phyloP scores from a whole-genome alignment of 2,888 invertebrate genomes.

The Agonopterix subpropinquella region DNA sequence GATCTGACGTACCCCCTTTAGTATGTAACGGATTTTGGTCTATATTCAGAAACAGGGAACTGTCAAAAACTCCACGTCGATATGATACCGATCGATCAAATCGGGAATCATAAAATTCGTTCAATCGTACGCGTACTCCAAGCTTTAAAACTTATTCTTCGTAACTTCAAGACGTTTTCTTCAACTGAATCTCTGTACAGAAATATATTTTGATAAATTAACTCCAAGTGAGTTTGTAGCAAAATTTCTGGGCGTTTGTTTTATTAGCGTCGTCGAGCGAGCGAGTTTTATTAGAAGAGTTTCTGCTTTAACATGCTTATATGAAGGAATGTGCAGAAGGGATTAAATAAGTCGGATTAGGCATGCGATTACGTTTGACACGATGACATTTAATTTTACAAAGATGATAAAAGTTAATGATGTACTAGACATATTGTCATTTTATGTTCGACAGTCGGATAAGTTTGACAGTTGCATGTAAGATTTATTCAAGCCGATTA shows the following conservation, averaged over 20 bases:
- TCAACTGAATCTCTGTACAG: slow-evolving; percentile 2
- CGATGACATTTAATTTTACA: not conserved
- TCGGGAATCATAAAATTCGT: too few species aligned
- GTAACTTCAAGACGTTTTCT: not conserved
- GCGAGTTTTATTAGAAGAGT: not conserved
- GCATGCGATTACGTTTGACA: not conserved
- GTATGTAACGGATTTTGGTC: too few species aligned
- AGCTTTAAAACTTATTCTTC: not conserved
- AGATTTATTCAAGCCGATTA: too few species aligned
- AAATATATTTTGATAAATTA: slow-evolving; percentile 8
- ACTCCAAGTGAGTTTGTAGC: slow-evolving; percentile 1
- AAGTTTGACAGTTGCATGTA: too few species aligned
- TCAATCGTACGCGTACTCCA: too few species aligned
- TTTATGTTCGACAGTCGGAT: not conserved
- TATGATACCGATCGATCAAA: too few species aligned
- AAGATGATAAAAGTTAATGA: not conserved
- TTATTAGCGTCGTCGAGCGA: slow-evolving; percentile 2
- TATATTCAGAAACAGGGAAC: too few species aligned
- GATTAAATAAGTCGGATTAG: not conserved
- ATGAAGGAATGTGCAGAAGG: too few species aligned
- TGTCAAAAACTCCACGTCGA: too few species aligned
- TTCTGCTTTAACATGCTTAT: too few species aligned
- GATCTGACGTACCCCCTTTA: too few species aligned
- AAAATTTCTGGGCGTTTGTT: slow-evolving; percentile 4
- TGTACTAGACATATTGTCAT: not conserved